A percentile compares a stretch with the other conserved stretches of the same genome.
phyloP scores from a whole-genome alignment of 2,888 invertebrate genomes.

The Listrodromus nycthemerus region DNA sequence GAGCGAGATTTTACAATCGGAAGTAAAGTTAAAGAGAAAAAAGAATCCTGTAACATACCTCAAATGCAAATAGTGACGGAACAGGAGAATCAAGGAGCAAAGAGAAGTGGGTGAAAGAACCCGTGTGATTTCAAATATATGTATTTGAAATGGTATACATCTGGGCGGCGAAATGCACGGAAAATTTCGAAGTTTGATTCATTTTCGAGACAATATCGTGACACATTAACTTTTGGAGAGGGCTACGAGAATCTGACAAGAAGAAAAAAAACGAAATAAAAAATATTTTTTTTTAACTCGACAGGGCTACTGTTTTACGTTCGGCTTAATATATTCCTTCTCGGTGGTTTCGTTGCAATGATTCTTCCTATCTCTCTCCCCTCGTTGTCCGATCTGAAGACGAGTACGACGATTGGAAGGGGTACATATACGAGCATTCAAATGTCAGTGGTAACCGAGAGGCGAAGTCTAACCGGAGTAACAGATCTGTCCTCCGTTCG shows the following conservation, averaged over 20 bases:
- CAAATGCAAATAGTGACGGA: too few relatives aligned
- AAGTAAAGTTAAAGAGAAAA: too few relatives aligned
- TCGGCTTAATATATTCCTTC: slow-evolving; percentile 66
- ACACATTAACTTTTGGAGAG: neutral
- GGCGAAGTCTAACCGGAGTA: slow-evolving; percentile 79
- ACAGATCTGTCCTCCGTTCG: slow-evolving; percentile 80
- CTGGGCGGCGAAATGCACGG: too few relatives aligned
- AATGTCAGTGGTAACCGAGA: slow-evolving; percentile 80
- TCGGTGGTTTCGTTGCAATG: slow-evolving; percentile 67
- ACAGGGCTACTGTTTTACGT: slow-evolving; percentile 27
- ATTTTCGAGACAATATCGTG: too few relatives aligned
- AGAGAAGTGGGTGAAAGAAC: too few relatives aligned
- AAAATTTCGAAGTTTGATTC: too few relatives aligned
- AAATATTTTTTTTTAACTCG: slow-evolving; percentile 1
- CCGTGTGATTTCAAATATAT: too few relatives aligned
- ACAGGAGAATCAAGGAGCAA: too few relatives aligned
- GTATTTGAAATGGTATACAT: too few relatives aligned
- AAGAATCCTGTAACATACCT: too few relatives aligned
- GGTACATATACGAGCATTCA: slow-evolving; percentile 78
- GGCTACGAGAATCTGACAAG: neutral
- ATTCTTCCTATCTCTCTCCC: slow-evolving; percentile 53
- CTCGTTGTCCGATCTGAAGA: slow-evolving; percentile 55
- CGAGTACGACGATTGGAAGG: slow-evolving; percentile 33
- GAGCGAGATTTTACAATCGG: too few relatives aligned
- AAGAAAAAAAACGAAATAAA: neutral